phyloP scores from a whole-genome alignment of 2,797 vertebrate genomes.

The Acanthurus tractus region DNA sequence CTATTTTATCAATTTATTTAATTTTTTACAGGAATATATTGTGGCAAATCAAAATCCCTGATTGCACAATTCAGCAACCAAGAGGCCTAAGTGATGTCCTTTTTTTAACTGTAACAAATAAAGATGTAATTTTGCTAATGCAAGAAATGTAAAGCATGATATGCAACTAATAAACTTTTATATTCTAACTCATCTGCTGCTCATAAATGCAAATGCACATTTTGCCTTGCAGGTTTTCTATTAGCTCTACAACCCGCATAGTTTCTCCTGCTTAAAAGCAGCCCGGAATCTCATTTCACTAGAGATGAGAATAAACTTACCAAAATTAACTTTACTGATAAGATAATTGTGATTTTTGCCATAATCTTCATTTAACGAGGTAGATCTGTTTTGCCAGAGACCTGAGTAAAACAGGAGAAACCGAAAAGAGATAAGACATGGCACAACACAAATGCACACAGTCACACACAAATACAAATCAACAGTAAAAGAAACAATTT shows the following conservation, averaged over 20 bases:
- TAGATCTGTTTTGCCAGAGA: not conserved
- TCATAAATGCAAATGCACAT: not conserved
- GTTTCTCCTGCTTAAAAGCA: not conserved
- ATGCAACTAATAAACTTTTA: not conserved
- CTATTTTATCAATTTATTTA: slow-evolving; percentile 58
- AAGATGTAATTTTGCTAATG: slow-evolving; percentile 9
- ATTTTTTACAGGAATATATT: slow-evolving; percentile 42
- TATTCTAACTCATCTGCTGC: no score
- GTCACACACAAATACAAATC: slow-evolving; percentile 2
- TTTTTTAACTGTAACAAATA: not conserved
- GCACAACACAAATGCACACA: not conserved
- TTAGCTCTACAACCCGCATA: not conserved
- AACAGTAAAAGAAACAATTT: slow-evolving; percentile 1
- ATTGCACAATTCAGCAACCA: slow-evolving; percentile 25
- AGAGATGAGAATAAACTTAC: not conserved
- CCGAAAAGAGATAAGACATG: not conserved
- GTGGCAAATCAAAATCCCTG: slow-evolving; percentile 33
- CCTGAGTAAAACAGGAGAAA: not conserved
- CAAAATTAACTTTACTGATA: slow-evolving; percentile 6
- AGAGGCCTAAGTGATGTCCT: slow-evolving; percentile 7
- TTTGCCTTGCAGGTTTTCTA: not conserved
- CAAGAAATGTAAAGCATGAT: not conserved
- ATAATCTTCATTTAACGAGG: not conserved
- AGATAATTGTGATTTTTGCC: not conserved
- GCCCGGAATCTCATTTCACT: slow-evolving; percentile 6